A percentile compares a stretch with the other conserved stretches of the same genome.
phyloP scores from a whole-genome alignment of 2,888 invertebrate species.

The Apantesis nais region DNA sequence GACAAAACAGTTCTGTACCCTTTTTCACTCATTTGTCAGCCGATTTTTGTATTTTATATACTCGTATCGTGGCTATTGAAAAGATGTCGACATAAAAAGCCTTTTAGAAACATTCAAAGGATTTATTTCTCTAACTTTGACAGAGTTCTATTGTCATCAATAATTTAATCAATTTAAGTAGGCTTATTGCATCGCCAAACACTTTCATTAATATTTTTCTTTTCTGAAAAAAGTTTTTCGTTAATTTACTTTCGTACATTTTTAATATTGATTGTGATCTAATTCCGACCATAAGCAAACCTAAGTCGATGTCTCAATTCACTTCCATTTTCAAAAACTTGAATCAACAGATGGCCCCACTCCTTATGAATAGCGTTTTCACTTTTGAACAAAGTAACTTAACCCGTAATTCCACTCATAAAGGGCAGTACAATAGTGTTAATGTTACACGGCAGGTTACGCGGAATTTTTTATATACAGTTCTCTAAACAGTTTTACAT shows the following conservation, averaged over 20 bases:
- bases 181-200: no score
- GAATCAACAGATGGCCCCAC: constrained; percentile 15
- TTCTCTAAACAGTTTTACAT: constrained; percentile 21
- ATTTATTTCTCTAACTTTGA: neutral
- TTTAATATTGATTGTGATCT: no score
- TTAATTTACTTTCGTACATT: no score
- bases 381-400: constrained; percentile 21
- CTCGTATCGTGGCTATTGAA: neutral
- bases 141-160: neutral
- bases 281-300: no score
- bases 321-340: neutral
- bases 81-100: neutral
- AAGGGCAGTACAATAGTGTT: constrained; percentile 6
- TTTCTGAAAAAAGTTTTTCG: no score
- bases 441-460: constrained; percentile 34
- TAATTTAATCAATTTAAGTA: neutral
- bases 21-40: neutral
- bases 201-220: no score
- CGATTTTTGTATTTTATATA: neutral
- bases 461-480: constrained; percentile 23
- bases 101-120: neutral
- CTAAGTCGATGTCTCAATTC: neutral
- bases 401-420: constrained; percentile 25
- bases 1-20: neutral
- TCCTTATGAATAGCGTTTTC: constrained; percentile 25